Conservation (phyloP, 2,797 vertebrate genomes). For the Sebastes umbrosus region DNA sequence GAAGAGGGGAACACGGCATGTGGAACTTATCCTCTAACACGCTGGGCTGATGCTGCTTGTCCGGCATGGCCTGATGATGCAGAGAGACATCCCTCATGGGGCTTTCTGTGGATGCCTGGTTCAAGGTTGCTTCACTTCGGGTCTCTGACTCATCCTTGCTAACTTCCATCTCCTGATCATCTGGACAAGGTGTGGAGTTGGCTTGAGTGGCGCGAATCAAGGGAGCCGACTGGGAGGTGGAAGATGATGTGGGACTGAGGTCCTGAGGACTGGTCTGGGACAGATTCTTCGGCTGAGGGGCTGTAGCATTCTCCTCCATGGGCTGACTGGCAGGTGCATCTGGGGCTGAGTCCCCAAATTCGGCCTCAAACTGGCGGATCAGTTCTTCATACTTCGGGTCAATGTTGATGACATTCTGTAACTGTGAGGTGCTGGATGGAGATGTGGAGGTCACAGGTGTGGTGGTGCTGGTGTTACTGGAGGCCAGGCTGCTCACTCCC, state of each 20-base stretch:
- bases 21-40: conserved; percentile 80
- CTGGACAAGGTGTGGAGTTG: conserved; percentile 48
- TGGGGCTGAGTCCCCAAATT: conserved; percentile 86
- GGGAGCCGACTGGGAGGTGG: conserved; percentile 49
- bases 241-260: conserved; percentile 54
- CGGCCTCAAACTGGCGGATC: conserved; percentile 95
- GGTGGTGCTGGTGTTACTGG: conserved; percentile 69
- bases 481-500: conserved; percentile 40
- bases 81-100: conserved; percentile 20
- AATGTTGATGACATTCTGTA: conserved; percentile 80
- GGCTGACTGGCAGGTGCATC: conserved; percentile 65
- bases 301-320: conserved; percentile 40
- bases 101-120: conserved; percentile 40
- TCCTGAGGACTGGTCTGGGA: conserved; percentile 68
- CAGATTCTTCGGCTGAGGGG: conserved; percentile 44
- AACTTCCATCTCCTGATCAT: conserved; percentile 65
- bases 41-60: conserved; percentile 68
- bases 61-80: conserved; percentile 50
- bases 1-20: conserved; percentile 79
- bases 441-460: conserved; percentile 69
- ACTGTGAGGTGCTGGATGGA: conserved; percentile 72
- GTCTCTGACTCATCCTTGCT: conserved; percentile 48
- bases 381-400: conserved; percentile 96
- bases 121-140: conserved; percentile 51
- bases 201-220: conserved; percentile 35